These are phyloP conservation scores for Pandemis cinnamomeana DNA, from an alignment of 2,888 invertebrate species.

Conservation along the genomic window DNA sequence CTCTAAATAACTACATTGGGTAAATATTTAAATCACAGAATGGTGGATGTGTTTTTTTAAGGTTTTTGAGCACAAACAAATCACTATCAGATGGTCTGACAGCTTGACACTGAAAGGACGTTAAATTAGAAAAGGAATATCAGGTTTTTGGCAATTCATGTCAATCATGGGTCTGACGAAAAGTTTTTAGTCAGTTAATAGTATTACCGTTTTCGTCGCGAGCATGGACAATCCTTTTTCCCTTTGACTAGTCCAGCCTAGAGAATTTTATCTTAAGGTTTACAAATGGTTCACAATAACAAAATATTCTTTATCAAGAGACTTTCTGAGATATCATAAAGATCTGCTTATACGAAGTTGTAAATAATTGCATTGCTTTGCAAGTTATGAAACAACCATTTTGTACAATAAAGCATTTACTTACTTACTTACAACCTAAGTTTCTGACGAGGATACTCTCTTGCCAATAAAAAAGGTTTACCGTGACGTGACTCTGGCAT, in stretches of 20 bases:
- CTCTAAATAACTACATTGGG: conserved; percentile 51
- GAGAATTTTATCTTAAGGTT: background rate
- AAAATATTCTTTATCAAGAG: background rate
- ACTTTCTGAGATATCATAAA: no score
- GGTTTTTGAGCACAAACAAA: conserved; percentile 64
- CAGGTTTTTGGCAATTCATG: background rate
- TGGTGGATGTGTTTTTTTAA: conserved; percentile 57
- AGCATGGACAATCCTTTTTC: background rate
- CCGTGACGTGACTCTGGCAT: background rate
- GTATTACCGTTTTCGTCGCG: background rate
- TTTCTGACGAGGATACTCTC: background rate
- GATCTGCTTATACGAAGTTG: no score
- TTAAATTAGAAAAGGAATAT: conserved; percentile 51
- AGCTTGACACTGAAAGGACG: conserved; percentile 52
- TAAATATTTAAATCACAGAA: conserved; percentile 52
- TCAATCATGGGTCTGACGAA: background rate
- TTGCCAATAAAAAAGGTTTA: background rate
- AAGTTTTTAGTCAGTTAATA: background rate
- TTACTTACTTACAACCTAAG: no score
- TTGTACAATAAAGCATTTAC: no score
- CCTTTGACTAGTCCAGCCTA: background rate
- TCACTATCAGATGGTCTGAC: conserved; percentile 61
- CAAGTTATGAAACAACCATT: no score
- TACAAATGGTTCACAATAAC: no score
- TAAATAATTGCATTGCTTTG: no score